Conservation (phyloP, 2,888 invertebrate species). For the Orthosia incerta region DNA sequence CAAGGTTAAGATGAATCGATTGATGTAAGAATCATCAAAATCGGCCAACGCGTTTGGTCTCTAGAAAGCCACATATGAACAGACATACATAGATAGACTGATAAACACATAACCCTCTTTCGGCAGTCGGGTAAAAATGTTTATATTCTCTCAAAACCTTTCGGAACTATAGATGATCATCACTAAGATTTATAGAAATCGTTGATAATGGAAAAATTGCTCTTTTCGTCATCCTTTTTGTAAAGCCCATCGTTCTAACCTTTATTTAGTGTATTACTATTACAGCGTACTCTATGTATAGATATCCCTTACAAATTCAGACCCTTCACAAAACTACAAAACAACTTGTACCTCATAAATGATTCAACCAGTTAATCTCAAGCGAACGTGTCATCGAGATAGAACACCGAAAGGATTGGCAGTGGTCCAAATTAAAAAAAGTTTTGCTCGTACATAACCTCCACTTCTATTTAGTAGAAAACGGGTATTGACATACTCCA, state of each 20-base stretch:
- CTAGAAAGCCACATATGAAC: no score
- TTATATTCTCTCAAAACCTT: no score
- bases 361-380: conserved; percentile 48
- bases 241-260: not conserved
- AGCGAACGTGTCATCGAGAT: conserved; percentile 48
- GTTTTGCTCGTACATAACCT: conserved; percentile 47
- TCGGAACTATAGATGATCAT: no score
- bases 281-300: not conserved
- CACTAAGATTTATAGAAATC: not conserved
- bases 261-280: not conserved
- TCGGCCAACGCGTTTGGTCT: no score
- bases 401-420: conserved; percentile 57
- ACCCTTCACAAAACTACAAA: conserved; percentile 16
- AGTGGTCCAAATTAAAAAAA: conserved; percentile 68
- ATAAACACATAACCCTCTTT: no score
- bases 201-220: not conserved
- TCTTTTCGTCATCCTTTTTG: not conserved
- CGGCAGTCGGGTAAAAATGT: no score
- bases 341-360: conserved; percentile 46
- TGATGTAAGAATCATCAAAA: no score
- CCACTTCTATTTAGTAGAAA: conserved; percentile 30
- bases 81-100: no score
- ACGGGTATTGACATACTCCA: conserved; percentile 55
- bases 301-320: conserved; percentile 7
- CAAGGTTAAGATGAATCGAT: no score